These are phyloP conservation scores for Parazoanthus darwini DNA, from an alignment of 92 coral and sea anemone species.

Conservation along the genomic window DNA sequence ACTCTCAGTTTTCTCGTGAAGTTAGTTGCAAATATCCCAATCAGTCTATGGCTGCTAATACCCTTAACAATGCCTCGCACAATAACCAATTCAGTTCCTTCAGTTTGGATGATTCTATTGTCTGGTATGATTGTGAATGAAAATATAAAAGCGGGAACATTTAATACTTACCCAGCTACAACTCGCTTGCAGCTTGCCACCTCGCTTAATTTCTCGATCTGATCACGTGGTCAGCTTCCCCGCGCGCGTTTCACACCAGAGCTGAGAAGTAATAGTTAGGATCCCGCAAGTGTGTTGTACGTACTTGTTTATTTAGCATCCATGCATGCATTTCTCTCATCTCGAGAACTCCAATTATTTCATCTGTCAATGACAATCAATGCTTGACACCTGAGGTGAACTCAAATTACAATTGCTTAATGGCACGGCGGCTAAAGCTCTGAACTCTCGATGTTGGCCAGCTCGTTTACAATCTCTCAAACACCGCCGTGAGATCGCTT, in stretches of 20 bases:
- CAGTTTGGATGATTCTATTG: too few species aligned
- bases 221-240: background rate
- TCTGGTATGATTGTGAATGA: too few species aligned
- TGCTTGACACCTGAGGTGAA: background rate
- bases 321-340: slow-evolving; percentile 22
- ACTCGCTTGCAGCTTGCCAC: too few species aligned
- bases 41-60: too few species aligned
- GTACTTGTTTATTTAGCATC: slow-evolving; percentile 8
- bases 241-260: background rate
- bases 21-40: too few species aligned
- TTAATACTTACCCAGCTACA: too few species aligned
- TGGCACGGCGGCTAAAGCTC: background rate
- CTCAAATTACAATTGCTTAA: slow-evolving; percentile 5
- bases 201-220: too few species aligned
- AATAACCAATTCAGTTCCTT: too few species aligned
- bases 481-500: too few species aligned
- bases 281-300: background rate
- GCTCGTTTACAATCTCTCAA: background rate
- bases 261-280: background rate
- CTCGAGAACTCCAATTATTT: background rate
- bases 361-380: slow-evolving; percentile 13
- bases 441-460: background rate
- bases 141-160: too few species aligned
- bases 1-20: too few species aligned
- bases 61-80: too few species aligned